Evolutionary conservation across 1,140 invertebrate species (phyloP), one percentile per base, ranked within the genome.

Genomic region (Drosophila melanica): DNA sequence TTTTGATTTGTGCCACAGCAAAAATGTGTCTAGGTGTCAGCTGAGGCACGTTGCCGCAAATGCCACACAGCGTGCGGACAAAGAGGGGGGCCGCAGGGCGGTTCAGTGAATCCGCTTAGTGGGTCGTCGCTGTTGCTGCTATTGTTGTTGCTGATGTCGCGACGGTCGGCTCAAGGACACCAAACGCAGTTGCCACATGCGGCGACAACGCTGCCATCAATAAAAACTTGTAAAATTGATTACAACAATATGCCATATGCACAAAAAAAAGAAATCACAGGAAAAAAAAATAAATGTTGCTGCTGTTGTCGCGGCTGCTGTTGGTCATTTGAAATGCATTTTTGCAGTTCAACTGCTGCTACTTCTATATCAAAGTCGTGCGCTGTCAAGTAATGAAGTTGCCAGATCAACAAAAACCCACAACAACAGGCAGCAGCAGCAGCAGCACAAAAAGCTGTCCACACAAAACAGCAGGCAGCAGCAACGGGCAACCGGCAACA

Each of bases 21-120:
- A 84, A 89, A 87, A 87, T 87, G 84, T 89, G 84, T 87, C 84
- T 89, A 89, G 84, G 84, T 87, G 84, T 87, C 84, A 87, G 73
- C 59, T 62, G 69, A 57, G 48, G 74, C 74, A 66, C 62, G 73
- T 65, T 58, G 54, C 69, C 41, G 47, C 59, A 55, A 48, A 48
- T 57, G 62, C 75, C 68, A 55, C 71, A 75, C 58, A 68, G 58
- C 60, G 66, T 35, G 30, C 10, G 20, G 2, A 4, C 20, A 23
- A 23, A 23, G 20, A 23, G 20, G 20, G 20, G 20, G 20, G 20
- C 20, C 4, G 20, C 20, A 2, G 20, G 20, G 20, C 1, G 20
- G 20, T 2, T 4, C 20, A 3, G 20, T 7, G 4, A 20, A 27
- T 5, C 20, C 11, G 57, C 35, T 63, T 27, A 50, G 45, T 73